These are phyloP conservation scores for Cyrtodaria siliqua DNA, from an alignment of 2,888 invertebrate genomes.

Conservation along the genomic window DNA sequence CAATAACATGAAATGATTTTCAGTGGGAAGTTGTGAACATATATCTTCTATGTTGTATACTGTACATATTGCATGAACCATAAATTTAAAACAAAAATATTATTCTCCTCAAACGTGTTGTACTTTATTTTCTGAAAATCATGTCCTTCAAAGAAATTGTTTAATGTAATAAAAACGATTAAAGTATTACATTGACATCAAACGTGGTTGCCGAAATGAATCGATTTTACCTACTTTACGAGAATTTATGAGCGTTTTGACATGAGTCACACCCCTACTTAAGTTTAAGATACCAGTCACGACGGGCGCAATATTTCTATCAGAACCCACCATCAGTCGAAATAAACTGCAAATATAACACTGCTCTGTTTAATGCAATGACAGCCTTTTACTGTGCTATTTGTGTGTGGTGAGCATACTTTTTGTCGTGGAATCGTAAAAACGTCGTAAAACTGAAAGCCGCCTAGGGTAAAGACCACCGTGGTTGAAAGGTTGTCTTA, in stretches of 20 bases:
- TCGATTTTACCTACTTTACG: constrained; percentile 17
- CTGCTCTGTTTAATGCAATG: constrained; percentile 36
- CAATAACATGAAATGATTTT: no score
- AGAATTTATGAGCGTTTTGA: constrained; percentile 46
- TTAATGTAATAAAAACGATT: no score
- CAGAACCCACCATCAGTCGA: constrained; percentile 38
- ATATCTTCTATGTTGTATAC: no score
- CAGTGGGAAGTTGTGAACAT: no score
- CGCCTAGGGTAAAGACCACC: constrained; percentile 59
- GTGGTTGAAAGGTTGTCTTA: constrained; percentile 42
- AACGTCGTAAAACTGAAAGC: constrained; percentile 53
- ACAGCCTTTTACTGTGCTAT: constrained; percentile 36
- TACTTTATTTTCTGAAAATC: no score
- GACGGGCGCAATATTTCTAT: constrained; percentile 13
- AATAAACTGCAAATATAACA: constrained; percentile 51
- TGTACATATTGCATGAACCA: no score
- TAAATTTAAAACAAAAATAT: no score
- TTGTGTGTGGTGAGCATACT: constrained; percentile 43
- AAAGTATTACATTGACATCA: no score
- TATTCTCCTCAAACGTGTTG: no score
- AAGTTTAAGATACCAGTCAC: constrained; percentile 30
- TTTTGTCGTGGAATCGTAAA: constrained; percentile 60
- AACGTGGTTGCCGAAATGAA: not conserved
- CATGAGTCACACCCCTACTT: constrained; percentile 47
- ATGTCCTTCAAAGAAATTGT: no score